Base-by-base conservation (phyloP, 2,797 vertebrate species). In the Jordanella pulchra region DNA sequence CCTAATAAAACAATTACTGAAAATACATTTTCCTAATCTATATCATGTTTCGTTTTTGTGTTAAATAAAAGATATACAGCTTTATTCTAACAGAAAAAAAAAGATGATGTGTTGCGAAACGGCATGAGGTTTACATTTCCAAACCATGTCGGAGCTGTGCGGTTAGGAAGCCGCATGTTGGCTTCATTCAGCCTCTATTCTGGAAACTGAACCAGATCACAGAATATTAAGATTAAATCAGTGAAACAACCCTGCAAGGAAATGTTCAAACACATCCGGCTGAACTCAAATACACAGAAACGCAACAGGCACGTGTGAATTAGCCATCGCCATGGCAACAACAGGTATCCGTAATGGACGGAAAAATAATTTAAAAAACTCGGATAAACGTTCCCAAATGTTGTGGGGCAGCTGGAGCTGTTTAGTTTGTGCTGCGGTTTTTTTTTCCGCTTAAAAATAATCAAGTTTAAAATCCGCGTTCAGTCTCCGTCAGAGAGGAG, bases 281-380 rank as follows among this genome's bases (percentile, higher is more conserved):
- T 53, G 9, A 10, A 39, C 10, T 12, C 9, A 50, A 32, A 0
- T 2, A 30, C 23, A 1, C 47, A 1, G 0, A 7, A 47, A 7
- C 27, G 3, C 6, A 65, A 67, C 39, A 53, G n/a, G 25, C 54
- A 25, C 65, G 23, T 32, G 56, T 32, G 50, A 13, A 66, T 28
- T 11, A 27, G 12, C 51, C 21, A 56, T 58, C 18, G 30, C 67
- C 30, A 73, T 63, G 65, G 74, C 9, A 69, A 63, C 67, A 44
- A 2, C 1, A n/a, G 21, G 4, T 3, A 30, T 51, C n/a, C 23
- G 48, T 68, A 66, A 67, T 44, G 17, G 4, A 28, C 7, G 0
- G 3, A 55, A 14, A 51, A 18, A 15, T n/a, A n/a, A n/a, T n/a
- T n/a, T n/a, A 50, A 51, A 67, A 50, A 7, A 61, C 32, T 4